phyloP scores from a whole-genome alignment of 2,888 invertebrate species.

The Rosalia funebris region DNA sequence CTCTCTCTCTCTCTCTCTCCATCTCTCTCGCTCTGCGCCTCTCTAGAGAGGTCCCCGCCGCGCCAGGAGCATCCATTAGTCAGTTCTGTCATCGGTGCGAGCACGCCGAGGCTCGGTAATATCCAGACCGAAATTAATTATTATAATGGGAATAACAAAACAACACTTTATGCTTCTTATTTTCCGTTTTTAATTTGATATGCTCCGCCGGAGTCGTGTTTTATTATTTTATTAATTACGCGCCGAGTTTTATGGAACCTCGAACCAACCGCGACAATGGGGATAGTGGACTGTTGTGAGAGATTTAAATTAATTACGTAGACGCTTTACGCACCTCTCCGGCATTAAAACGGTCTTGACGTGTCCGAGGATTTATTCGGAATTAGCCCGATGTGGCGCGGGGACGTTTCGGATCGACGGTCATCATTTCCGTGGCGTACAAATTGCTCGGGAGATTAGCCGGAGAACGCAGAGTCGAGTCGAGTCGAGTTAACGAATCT shows the following conservation, averaged over 20 bases:
- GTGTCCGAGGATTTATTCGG: too few species aligned
- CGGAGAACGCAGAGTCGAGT: too few species aligned
- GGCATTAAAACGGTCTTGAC: background rate
- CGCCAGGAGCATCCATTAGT: conserved; percentile 36
- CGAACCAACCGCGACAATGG: conserved; percentile 1
- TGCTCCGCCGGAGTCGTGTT: conserved; percentile 8
- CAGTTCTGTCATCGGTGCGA: conserved; percentile 35
- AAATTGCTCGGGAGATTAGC: too few species aligned
- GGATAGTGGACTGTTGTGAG: background rate
- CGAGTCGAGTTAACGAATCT: too few species aligned
- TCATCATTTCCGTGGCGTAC: too few species aligned
- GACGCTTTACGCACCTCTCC: background rate
- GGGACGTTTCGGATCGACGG: too few species aligned
- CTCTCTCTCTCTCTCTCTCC: too few species aligned
- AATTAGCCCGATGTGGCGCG: too few species aligned
- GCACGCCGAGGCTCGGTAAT: conserved; percentile 16
- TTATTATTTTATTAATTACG: conserved; percentile 12
- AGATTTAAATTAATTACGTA: background rate
- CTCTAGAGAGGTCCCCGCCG: conserved; percentile 19
- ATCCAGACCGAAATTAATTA: conserved; percentile 41
- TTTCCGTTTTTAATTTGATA: conserved; percentile 34
- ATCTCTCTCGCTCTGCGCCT: background rate
- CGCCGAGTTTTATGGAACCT: conserved; percentile 1
- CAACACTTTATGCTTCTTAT: conserved; percentile 36
- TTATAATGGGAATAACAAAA: conserved; percentile 39